Evolutionary conservation across 2,888 invertebrate species (phyloP), one percentile per base, ranked within the genome.

Genomic region (Lycophotia porphyrea): DNA sequence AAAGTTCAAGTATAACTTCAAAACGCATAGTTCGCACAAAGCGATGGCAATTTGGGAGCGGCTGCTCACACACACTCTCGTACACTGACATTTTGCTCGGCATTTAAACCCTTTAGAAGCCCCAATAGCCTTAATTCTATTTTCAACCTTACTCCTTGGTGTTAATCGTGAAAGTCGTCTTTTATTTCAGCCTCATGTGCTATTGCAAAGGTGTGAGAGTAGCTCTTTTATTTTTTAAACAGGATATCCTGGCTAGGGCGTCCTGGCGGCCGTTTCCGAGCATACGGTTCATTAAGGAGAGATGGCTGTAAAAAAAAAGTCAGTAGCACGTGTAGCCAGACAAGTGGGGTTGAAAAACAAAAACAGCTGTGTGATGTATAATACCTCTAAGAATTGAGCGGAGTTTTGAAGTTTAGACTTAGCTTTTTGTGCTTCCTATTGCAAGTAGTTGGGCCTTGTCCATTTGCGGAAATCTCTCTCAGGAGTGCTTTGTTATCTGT

Each of bases 221-320:
- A 91, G 93, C 89, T 93, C 93, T 94, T 95, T 95, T 95, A 93
- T 95, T 95, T 93, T 94, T 93, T 90, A 93, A 94, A 95, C 95
- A 95, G 95, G 95, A 95, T 95, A 95, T 95, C 95, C 95, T 95
- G 94, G 88, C 91, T 87, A 91, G 92, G 90, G 93, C 89, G 90
- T 89, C 89, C 88, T 88, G 91, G 91, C 90, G 91, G 91, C 90
- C 90, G 88, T 93, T 94, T 94, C 94, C 93, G 92, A 94, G 90
- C 92, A 91, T 92, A 93, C 92, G 93, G 92, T 93, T 94, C 92
- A 92, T 94, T 94, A 93, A 87, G 88, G 89, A 91, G 88, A 88
- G 92, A 85, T 90, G 89, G 90, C 85, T 85, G 88, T 91, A 93
- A 91, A 94, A 93, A 93, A 94, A 94, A 92, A 90, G 79, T 58